Evolutionary conservation across 2,888 invertebrate genomes (phyloP).

Genomic region (Andrena haemorrhoa): DNA sequence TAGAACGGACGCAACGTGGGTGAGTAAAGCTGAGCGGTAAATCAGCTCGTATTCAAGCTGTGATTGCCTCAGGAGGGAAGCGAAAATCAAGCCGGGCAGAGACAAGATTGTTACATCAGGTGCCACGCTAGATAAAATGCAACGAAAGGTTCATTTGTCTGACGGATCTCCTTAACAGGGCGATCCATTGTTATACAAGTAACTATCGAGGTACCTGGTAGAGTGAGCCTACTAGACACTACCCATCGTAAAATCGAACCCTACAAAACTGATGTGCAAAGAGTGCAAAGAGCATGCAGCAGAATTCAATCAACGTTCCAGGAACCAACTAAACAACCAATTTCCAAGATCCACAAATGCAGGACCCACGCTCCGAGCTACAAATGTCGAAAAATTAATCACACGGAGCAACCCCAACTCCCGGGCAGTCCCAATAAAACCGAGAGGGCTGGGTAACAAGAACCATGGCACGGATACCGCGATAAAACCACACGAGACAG

Average conservation of each 20-base stretch:
- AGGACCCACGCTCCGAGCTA: background rate
- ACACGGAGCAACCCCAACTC: background rate
- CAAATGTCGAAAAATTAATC: constrained; percentile 34
- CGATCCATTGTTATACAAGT: background rate
- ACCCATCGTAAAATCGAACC: background rate
- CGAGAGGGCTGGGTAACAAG: background rate
- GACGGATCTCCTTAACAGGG: background rate
- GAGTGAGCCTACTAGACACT: background rate
- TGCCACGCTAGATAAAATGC: constrained; percentile 2
- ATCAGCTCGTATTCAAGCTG: constrained; percentile 78
- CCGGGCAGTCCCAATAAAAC: constrained; percentile 33
- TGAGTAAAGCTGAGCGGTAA: constrained; percentile 80
- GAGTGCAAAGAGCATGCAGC: background rate
- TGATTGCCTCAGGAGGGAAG: constrained; percentile 71
- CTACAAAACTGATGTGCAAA: background rate
- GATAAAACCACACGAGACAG: constrained; percentile 51
- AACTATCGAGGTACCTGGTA: background rate
- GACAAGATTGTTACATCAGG: constrained; percentile 28
- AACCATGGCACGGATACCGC: constrained; percentile 5
- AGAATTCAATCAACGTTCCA: constrained; percentile 10
- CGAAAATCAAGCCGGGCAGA: constrained; percentile 18
- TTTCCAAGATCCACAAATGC: constrained; percentile 12
- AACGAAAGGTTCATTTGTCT: constrained; percentile 16
- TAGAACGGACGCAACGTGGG: constrained; percentile 82
- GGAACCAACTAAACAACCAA: background rate